A percentile compares a stretch with the other conserved stretches of the same genome.
These are phyloP conservation scores for Caenorhabditis brenneri DNA, from an alignment of 1,140 invertebrate genomes.

Conservation along the genomic window DNA sequence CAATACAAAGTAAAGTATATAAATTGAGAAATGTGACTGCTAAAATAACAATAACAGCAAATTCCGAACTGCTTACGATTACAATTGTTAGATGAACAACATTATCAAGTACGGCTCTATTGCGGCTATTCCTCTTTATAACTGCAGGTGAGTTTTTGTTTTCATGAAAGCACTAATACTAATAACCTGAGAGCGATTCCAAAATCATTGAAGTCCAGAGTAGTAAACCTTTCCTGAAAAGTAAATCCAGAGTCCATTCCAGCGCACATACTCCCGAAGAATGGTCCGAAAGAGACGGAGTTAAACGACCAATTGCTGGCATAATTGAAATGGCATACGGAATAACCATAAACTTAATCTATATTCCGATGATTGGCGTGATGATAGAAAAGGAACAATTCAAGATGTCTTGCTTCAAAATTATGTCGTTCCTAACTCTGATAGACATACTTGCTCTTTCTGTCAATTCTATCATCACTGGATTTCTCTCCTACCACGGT, in stretches of 20 bases:
- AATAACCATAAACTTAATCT: background rate
- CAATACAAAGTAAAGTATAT: too few species aligned
- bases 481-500: background rate
- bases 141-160: too few species aligned
- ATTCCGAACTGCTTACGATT: too few species aligned
- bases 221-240: too few species aligned
- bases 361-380: background rate
- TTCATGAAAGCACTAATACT: too few species aligned
- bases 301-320: background rate
- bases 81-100: too few species aligned
- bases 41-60: too few species aligned
- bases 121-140: too few species aligned
- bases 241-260: background rate
- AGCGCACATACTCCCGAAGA: background rate
- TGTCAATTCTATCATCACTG: constrained; percentile 9
- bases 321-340: background rate
- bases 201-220: too few species aligned
- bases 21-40: too few species aligned
- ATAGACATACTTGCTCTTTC: background rate
- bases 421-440: background rate
- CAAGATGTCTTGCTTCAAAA: constrained; percentile 23
- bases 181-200: too few species aligned
- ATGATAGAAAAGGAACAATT: background rate
- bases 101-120: too few species aligned
- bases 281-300: background rate